Evolutionary conservation across 2,888 invertebrate species (phyloP).

Genomic region (Dromius quadrimaculatus): DNA sequence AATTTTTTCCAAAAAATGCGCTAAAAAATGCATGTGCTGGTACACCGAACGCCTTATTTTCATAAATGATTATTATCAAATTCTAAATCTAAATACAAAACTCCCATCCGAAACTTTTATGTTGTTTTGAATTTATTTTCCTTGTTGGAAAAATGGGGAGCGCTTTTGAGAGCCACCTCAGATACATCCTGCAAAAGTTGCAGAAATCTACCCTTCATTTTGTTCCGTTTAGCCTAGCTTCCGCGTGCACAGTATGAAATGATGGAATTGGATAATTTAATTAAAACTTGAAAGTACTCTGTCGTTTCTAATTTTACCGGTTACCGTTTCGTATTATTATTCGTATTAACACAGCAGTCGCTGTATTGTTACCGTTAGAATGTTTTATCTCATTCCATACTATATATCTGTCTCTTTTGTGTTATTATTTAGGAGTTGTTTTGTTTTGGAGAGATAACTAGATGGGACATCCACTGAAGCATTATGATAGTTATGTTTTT

Average conservation of each 20-base stretch:
- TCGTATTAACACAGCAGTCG: constrained; percentile 47
- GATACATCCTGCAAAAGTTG: background rate
- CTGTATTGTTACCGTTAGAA: constrained; percentile 26
- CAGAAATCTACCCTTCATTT: background rate
- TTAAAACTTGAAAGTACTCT: constrained; percentile 59
- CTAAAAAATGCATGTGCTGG: too few species aligned
- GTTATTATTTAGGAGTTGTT: constrained; percentile 25
- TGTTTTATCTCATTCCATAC: constrained; percentile 22
- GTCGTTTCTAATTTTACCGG: constrained; percentile 55
- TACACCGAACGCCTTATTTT: too few species aligned
- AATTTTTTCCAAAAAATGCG: too few species aligned
- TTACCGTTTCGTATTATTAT: constrained; percentile 53
- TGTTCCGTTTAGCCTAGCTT: background rate
- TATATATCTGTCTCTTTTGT: background rate
- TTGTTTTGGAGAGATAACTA: constrained; percentile 20
- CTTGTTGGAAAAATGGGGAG: background rate
- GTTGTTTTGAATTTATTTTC: too few species aligned
- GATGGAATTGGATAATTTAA: constrained; percentile 60
- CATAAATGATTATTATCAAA: too few species aligned
- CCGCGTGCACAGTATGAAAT: constrained; percentile 55
- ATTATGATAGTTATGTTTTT: constrained; percentile 3
- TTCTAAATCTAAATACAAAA: too few species aligned
- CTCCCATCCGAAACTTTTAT: too few species aligned
- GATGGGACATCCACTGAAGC: background rate
- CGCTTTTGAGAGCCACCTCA: background rate